Percentiles rank a stretch among this genome's conserved stretches.
Conservation (phyloP, 1,140 invertebrate genomes). For the Pseudoatta argentina region DNA sequence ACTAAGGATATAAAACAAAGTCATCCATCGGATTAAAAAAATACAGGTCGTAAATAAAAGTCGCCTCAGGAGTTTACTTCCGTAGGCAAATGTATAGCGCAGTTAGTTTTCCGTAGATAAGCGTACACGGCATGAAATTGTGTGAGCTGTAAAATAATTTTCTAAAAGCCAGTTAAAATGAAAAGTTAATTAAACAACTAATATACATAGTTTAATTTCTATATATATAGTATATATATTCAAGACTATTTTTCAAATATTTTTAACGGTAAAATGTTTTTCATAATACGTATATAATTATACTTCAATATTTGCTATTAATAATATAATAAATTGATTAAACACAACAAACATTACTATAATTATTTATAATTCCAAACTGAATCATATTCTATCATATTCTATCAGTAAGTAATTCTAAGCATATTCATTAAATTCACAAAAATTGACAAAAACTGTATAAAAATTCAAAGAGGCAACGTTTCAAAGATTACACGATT, state of each 20-base stretch:
- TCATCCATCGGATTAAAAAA: conserved; percentile 32
- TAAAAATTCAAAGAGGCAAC: conserved; percentile 12
- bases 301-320: neutral
- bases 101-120: conserved; percentile 42
- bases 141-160: conserved; percentile 28
- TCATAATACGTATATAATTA: neutral
- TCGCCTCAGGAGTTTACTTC: conserved; percentile 38
- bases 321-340: neutral
- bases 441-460: neutral
- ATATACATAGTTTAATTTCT: neutral
- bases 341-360: neutral
- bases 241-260: conserved; percentile 10
- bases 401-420: neutral
- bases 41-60: conserved; percentile 36
- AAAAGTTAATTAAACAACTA: conserved; percentile 25
- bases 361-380: neutral
- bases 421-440: neutral
- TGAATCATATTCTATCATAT: neutral
- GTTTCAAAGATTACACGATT: neutral
- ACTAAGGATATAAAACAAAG: conserved; percentile 23
- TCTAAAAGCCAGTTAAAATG: conserved; percentile 31
- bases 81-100: conserved; percentile 41
- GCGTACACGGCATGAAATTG: conserved; percentile 8
- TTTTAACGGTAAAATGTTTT: neutral
- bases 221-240: neutral